A percentile compares a stretch with the other conserved stretches of the same genome.
Evolutionary conservation across 1,140 invertebrate species (phyloP).

Genomic region (Heliconius hewitsoni): DNA sequence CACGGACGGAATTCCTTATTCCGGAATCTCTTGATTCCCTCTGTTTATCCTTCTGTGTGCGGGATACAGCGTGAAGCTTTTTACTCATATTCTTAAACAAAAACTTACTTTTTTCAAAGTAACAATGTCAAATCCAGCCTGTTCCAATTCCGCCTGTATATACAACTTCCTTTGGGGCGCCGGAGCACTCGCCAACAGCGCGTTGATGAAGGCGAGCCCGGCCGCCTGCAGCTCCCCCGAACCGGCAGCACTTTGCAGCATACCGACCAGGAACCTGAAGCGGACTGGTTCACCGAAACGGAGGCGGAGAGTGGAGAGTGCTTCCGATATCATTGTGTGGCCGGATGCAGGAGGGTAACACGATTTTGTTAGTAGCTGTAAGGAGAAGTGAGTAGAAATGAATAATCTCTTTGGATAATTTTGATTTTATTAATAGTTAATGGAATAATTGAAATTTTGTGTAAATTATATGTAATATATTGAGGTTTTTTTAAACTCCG

Average conservation of each 20-base stretch:
- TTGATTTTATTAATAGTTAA: too few relatives aligned
- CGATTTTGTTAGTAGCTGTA: constrained; percentile 87
- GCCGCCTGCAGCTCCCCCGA: constrained; percentile 88
- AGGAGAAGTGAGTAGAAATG: not conserved
- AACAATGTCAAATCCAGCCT: constrained; percentile 89
- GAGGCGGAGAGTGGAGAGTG: constrained; percentile 92
- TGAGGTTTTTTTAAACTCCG: too few relatives aligned
- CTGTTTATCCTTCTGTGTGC: too few relatives aligned
- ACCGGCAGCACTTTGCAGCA: constrained; percentile 88
- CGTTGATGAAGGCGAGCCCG: constrained; percentile 92
- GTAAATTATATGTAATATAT: too few relatives aligned
- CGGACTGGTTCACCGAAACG: constrained; percentile 95
- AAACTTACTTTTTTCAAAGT: constrained; percentile 83
- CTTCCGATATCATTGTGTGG: constrained; percentile 92
- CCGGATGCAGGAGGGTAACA: constrained; percentile 87
- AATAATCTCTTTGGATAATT: too few relatives aligned
- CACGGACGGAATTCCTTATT: too few relatives aligned
- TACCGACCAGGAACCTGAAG: constrained; percentile 94
- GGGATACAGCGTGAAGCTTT: too few relatives aligned
- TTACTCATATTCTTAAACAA: not conserved
- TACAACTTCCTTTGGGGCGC: constrained; percentile 90
- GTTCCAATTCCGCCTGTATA: constrained; percentile 93
- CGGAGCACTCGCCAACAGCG: constrained; percentile 88
- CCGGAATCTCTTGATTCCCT: too few relatives aligned
- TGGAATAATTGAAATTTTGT: too few relatives aligned